phyloP scores from a whole-genome alignment of 2,797 vertebrate species.

The Eospalax fontanierii region DNA sequence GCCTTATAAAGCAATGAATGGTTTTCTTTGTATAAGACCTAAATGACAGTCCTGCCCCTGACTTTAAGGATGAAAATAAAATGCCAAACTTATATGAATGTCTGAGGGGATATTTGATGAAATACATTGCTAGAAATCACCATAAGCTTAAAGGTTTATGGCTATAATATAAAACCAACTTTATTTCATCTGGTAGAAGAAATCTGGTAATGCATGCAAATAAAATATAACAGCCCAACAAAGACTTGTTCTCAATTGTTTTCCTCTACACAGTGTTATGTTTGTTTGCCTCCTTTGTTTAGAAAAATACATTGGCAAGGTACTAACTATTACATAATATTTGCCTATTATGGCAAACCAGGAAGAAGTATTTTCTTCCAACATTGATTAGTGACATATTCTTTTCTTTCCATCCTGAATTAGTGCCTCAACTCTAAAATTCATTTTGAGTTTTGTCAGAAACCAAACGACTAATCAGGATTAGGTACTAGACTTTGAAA shows the following conservation, averaged over 20 bases:
- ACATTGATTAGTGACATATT: neutral
- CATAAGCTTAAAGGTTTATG: constrained; percentile 72
- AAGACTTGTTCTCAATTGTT: constrained; percentile 49
- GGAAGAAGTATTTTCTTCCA: constrained; percentile 17
- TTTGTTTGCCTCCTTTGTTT: constrained; percentile 61
- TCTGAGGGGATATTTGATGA: constrained; percentile 68
- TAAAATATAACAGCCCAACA: constrained; percentile 73
- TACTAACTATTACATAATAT: neutral
- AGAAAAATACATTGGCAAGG: constrained; percentile 51
- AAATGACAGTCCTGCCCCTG: constrained; percentile 16
- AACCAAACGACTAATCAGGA: neutral
- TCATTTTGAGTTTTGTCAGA: neutral
- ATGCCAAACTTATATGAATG: constrained; percentile 60
- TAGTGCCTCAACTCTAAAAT: constrained; percentile 27
- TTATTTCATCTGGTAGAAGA: constrained; percentile 72
- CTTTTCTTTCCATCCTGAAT: neutral
- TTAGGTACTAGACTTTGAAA: neutral
- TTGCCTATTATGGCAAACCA: constrained; percentile 29
- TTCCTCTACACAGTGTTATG: neutral
- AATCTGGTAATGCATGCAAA: constrained; percentile 70
- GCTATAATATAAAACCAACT: constrained; percentile 66
- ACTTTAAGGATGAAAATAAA: constrained; percentile 71
- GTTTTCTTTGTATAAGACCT: neutral
- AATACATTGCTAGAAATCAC: constrained; percentile 72
- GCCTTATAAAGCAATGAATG: constrained; percentile 25